Base-by-base conservation (phyloP, 2,888 invertebrate species). In the Agonum fuliginosum region DNA sequence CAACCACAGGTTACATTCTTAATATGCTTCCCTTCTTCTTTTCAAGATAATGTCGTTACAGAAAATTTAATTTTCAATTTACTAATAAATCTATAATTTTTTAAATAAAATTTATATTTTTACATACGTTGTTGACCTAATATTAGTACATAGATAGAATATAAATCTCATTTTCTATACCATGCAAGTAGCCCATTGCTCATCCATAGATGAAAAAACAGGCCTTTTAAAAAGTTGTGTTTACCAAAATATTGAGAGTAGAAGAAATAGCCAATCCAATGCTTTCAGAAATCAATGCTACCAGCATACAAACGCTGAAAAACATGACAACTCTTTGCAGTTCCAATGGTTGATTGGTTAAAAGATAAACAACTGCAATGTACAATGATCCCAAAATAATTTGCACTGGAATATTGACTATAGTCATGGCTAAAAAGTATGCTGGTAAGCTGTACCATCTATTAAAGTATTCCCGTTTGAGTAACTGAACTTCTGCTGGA, bases 381-480 rank as follows among this genome's bases (percentile, higher is more conserved):
- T 94, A 95, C 2, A 94, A 87, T 4, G 91, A 84, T 8, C 92
- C 91, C 82, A 94, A 88, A 78, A 92, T 81, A 80, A 95, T 89
- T 84, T 94, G 94, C 3, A 90, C 85, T 0, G 95, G 95, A 8
- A 95, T 88, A 70, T 92, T 90, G 0, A 94, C 91, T n/a, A 92
- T 86, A 0, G 93, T 91, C 82, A 93, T 86, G 0, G 95, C 95
- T 5, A 91, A 90, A 84, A 93, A 96, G 83, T 95, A 95, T 0
- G 95, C 91, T 83, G 93, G 93, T 17, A 95, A 84, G 1, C 92
- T 90, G 83, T 95, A 96, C 95, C 95, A 96, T 62, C 93, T 91
- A 85, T 96, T 96, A 84, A 95, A 95, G 82, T 95, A 92, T 84
- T 96, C 95, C 62, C 94, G 88, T 84, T 95, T 95, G 6, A 95